Conservation (phyloP, 2,888 invertebrate species). For the Rotaria magnacalcarata region DNA sequence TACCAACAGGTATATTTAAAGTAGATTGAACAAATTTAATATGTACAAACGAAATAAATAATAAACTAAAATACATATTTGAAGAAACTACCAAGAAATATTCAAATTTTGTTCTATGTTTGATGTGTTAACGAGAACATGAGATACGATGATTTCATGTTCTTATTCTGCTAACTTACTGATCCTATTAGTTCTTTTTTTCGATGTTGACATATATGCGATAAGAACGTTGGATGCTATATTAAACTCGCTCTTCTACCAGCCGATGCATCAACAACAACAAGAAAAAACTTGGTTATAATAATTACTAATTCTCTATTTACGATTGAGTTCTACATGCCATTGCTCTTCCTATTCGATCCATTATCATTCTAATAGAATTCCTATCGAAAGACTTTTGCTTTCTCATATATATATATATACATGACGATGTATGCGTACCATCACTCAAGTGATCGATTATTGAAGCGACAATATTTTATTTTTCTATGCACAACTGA, state of each 20-base stretch:
- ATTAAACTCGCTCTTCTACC: neutral
- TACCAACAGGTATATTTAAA: conserved; percentile 20
- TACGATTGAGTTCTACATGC: neutral
- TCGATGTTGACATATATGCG: neutral
- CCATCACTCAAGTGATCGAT: neutral
- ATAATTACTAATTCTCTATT: neutral
- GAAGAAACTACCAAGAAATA: neutral
- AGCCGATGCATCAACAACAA: neutral
- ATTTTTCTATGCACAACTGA: neutral
- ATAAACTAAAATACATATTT: neutral
- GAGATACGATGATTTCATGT: neutral
- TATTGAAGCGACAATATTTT: neutral
- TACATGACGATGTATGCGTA: neutral
- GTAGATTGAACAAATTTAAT: neutral
- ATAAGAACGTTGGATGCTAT: neutral
- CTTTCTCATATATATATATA: neutral
- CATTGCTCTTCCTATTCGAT: neutral
- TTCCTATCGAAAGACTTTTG: neutral
- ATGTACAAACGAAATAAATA: neutral
- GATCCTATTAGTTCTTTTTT: neutral
- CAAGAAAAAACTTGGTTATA: neutral
- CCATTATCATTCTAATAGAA: neutral
- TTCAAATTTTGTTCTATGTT: neutral
- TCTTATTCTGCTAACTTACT: neutral
- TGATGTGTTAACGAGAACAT: neutral